Conservation (phyloP, 2,888 invertebrate species). For the Chromoteleia sp. region DNA sequence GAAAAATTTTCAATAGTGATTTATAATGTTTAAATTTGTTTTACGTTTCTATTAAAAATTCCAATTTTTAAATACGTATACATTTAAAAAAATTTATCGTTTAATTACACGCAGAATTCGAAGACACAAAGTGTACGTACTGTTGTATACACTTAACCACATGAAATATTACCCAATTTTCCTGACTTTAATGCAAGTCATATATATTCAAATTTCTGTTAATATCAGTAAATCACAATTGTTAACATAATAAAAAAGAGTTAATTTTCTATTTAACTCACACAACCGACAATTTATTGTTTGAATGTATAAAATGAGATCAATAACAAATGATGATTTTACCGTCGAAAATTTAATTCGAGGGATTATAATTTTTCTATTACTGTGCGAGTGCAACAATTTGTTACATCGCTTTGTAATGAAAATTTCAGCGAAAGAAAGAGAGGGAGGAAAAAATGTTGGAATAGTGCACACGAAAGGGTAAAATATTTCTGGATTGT, state of each 20-base stretch:
- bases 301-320: no score
- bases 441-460: conserved; percentile 14
- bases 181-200: conserved; percentile 21
- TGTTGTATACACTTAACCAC: conserved; percentile 4
- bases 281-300: background rate
- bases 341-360: background rate
- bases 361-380: conserved; percentile 15
- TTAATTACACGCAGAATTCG: conserved; percentile 28
- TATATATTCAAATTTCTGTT: conserved; percentile 45
- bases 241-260: conserved; percentile 18
- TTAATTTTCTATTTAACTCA: background rate
- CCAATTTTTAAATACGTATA: no score
- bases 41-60: no score
- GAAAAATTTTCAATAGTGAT: no score
- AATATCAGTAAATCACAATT: conserved; percentile 27
- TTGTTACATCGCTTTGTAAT: conserved; percentile 22
- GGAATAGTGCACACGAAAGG: conserved; percentile 48
- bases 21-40: no score
- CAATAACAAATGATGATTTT: no score
- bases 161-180: conserved; percentile 22
- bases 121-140: background rate
- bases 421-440: conserved; percentile 6
- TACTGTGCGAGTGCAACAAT: conserved; percentile 18
- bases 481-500: conserved; percentile 56
- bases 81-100: no score